Evolutionary conservation across 2,888 invertebrate species (phyloP), one percentile per base, ranked within the genome.

Genomic region (Drosophila quinaria): DNA sequence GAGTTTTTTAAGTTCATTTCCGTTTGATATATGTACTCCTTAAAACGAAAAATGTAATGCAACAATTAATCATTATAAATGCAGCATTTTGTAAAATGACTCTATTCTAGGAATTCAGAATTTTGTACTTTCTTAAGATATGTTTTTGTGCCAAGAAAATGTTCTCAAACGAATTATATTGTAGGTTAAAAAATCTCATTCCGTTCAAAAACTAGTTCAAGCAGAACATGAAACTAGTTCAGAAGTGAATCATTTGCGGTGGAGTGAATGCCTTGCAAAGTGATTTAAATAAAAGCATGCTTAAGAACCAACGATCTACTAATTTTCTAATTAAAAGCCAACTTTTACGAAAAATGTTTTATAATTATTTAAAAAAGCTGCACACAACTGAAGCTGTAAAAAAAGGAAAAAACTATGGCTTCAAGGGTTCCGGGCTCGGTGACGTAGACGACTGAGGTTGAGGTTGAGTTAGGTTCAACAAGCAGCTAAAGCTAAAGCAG

Each of bases 291-390:
- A 42, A 35, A 22, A 59, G 39, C 37, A 35, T 35, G 49, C 58
- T 64, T 33, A 37, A 42, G 5, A 59, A 35, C 25, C 64, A 64
- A 42, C 64, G 59, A 64, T 64, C 64, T 64, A 50, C 59, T 59
- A 59, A 59, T 59, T 41, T 33, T 59, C 49, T 59, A 64, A 64
- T 64, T 64, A 64, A 59, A 47, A 63, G 47, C 31, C 13, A 56
- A 56, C 56, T 63, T 56, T 60, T 13, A 10, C n/a, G 29, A 47
- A 59, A 58, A 46, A 59, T 37, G n/a, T 8, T 25, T 3, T 15
- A 35, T 59, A 75, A 55, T 63, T 68, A 61, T 62, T 46, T 11
- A 4, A 44, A 39, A 25, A 62, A 19, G 39, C 15, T 33, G n/a
- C 11, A n/a, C 15, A 41, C 13, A 54, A 25, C 15, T 17, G 25